A percentile compares a stretch with the other conserved stretches of the same genome.
Evolutionary conservation across 2,888 invertebrate species (phyloP).

Genomic region (Sisyra nigra): DNA sequence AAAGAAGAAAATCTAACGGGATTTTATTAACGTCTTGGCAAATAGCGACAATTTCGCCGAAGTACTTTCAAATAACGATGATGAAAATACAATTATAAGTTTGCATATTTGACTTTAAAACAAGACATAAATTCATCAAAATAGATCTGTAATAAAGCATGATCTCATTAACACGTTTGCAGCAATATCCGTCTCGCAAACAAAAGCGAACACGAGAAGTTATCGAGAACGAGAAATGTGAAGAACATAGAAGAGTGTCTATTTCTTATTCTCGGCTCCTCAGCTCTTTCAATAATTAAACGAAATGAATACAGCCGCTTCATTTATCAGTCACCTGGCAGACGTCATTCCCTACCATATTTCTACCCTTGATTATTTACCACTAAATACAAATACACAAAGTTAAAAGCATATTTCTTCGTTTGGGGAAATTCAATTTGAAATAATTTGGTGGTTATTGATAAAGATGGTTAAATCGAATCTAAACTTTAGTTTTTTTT

Average conservation of each 20-base stretch:
- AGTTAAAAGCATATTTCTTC: no score
- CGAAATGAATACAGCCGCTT: neutral
- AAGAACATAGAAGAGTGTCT: neutral
- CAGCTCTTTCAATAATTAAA: slow-evolving; percentile 5
- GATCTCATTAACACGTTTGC: slow-evolving; percentile 1
- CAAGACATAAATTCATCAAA: neutral
- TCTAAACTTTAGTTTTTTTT: neutral
- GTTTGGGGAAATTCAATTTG: no score
- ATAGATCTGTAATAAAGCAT: neutral
- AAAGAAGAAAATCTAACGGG: no score
- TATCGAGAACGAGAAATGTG: neutral
- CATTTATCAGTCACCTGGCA: slow-evolving; percentile 5
- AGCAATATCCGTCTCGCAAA: neutral
- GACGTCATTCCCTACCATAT: neutral
- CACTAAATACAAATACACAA: no score
- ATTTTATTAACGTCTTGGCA: neutral
- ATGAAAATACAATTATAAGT: no score
- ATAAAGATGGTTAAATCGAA: no score
- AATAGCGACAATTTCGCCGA: neutral
- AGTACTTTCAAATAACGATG: no score
- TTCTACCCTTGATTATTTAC: no score
- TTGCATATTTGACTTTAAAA: neutral
- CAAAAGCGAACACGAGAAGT: neutral
- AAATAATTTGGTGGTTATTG: no score
- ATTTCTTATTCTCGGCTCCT: neutral